Evolutionary conservation across 2,888 invertebrate species (phyloP), one percentile per base, ranked within the genome.

Genomic region (Ochropleura leucogaster): DNA sequence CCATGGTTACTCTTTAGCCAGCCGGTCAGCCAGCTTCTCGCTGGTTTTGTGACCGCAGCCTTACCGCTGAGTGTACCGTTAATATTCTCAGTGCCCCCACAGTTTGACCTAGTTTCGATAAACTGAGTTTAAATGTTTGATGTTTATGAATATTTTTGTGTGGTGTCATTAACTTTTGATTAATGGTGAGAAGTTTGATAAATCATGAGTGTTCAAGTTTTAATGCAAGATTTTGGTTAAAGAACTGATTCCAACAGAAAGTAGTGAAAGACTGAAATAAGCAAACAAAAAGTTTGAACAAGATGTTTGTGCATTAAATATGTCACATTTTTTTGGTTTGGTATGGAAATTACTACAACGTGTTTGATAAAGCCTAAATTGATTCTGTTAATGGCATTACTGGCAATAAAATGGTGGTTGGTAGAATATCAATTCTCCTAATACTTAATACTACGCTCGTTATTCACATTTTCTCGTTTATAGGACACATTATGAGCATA

Each of bases 91-190:
- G 59, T 53, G 49, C 59, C 63, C 16, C 16, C 16, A 10, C 57
- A 80, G 65, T 84, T 74, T 67, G 87, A 78, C 84, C 87, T 44
- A 84, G 57, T 80, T 86, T 60, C 20, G 20, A 72, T 74, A 51
- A 47, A 67, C 3, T 42, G 30, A 63, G 67, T 51, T 68, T 65
- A 46, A 82, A 76, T 64, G 59, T 53, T 69, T 6, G 18, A 42
- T 69, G 44, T 51, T 55, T 65, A 47, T 64, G 44, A 57, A 51
- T 68, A 60, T 68, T 75, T 64, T 74, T 62, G 18, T 40, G 20
- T n/a, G n/a, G 16, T 12, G 80, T 64, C 44, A 55, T 42, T 44
- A 74, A 46, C 1, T 4, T 55, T 49, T 77, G 44, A 74, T 80
- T 66, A 49, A 60, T 65, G 30, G 40, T n/a, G 10, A 64, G 14